Evolutionary conservation across 2,797 vertebrate genomes (phyloP), one percentile per base, ranked within the genome.

Genomic region (Leptatherina wallacei): DNA sequence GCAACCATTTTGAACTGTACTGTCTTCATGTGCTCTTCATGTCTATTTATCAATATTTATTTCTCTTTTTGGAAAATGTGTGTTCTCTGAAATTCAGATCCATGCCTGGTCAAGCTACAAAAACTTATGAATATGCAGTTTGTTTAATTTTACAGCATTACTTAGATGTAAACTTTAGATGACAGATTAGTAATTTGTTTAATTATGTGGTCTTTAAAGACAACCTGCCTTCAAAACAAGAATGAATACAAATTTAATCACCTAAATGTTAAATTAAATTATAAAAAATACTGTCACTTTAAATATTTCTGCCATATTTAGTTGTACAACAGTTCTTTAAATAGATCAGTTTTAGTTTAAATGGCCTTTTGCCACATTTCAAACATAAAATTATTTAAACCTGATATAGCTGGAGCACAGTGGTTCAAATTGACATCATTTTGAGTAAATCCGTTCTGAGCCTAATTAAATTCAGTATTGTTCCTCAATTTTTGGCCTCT

Each of bases 11-110:
- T 51, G n/a, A 22, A 51, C 3, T 22, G 47, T 51, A 22, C 11
- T 51, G n/a, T 51, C 18, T 51, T 51, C 3, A 51, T 51, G 44
- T 47, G 44, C 44, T 10, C 44, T 47, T 47, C n/a, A 38, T 57
- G 56, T 27, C 27, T 12, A 55, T 30, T 29, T 55, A 27, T 18
- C 29, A 56, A 20, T 20, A 16, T 56, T 8, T 16, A 14, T 54
- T 54, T 29, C 27, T 55, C 4, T 36, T 38, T 4, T 51, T 11
- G 44, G 29, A 42, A 32, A 56, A 36, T 40, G 2, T 3, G 14
- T 35, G 22, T 70, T 59, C 30, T 55, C 29, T 60, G 47, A 59
- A 29, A 58, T 18, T 36, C 10, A 18, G 11, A 63, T n/a, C 29
- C 13, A 61, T 29, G 13, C 27, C 29, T 56, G 54, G 29, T 42